Percentiles rank a stretch among this genome's conserved stretches.
These are phyloP conservation scores for Arnoldichthys spilopterus DNA, from an alignment of 2,797 vertebrate species.

Conservation along the genomic window DNA sequence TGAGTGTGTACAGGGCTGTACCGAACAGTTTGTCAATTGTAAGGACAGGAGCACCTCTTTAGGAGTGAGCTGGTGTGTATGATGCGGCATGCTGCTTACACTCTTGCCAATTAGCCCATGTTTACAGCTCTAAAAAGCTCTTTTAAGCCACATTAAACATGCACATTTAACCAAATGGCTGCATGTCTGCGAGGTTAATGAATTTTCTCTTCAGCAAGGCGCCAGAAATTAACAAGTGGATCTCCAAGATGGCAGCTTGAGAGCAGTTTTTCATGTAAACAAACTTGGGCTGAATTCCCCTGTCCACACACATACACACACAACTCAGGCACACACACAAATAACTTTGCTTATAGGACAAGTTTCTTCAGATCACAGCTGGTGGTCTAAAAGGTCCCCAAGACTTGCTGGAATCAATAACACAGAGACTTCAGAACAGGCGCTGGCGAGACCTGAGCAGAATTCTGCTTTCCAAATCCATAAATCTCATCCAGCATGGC, in stretches of 20 bases:
- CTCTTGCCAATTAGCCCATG: slow-evolving; percentile 72
- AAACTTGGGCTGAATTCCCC: slow-evolving; percentile 66
- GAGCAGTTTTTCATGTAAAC: slow-evolving; percentile 68
- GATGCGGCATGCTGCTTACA: slow-evolving; percentile 64
- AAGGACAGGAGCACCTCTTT: slow-evolving; percentile 61
- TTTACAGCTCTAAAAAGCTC: slow-evolving; percentile 79
- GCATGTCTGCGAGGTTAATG: slow-evolving; percentile 80
- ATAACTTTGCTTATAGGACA: slow-evolving; percentile 53
- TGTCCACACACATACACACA: slow-evolving; percentile 50
- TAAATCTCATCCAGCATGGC: background rate
- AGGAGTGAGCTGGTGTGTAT: slow-evolving; percentile 71
- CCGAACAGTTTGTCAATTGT: slow-evolving; percentile 52
- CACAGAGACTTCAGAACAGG: slow-evolving; percentile 49
- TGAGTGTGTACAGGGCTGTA: slow-evolving; percentile 39
- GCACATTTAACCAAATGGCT: slow-evolving; percentile 75
- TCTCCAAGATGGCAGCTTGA: slow-evolving; percentile 70
- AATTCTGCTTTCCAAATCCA: slow-evolving; percentile 26
- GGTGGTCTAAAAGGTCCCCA: slow-evolving; percentile 61
- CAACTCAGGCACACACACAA: slow-evolving; percentile 13
- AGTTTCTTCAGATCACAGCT: slow-evolving; percentile 69
- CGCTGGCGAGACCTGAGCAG: slow-evolving; percentile 13
- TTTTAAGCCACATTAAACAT: slow-evolving; percentile 84
- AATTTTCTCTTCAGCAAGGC: slow-evolving; percentile 77
- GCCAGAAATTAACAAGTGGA: slow-evolving; percentile 76
- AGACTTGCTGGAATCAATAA: slow-evolving; percentile 56